Conservation (phyloP, 2,797 vertebrate species). For the Onychomys torridus region DNA sequence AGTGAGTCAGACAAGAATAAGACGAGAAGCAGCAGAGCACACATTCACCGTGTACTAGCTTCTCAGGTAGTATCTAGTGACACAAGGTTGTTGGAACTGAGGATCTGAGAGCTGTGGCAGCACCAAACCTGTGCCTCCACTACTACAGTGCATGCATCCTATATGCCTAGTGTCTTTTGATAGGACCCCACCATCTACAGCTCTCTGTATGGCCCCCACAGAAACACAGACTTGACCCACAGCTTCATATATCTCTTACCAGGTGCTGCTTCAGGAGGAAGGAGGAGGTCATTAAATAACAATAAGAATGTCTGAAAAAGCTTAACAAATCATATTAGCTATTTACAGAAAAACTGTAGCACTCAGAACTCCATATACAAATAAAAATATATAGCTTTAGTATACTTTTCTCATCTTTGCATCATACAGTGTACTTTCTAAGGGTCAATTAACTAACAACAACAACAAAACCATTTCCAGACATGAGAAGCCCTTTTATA, state of each 20-base stretch:
- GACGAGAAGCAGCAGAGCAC: background rate
- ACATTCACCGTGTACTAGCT: no score
- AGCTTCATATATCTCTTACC: background rate
- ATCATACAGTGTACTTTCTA: background rate
- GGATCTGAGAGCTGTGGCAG: no score
- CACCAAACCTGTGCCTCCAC: background rate
- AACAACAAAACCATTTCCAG: background rate
- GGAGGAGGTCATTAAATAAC: background rate
- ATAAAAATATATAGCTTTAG: background rate
- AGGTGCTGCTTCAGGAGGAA: background rate
- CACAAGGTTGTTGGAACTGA: background rate
- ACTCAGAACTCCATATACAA: background rate
- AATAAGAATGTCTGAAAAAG: background rate
- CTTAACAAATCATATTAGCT: background rate
- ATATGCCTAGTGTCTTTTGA: background rate
- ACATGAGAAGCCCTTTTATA: background rate
- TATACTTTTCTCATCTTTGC: background rate
- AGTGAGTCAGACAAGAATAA: background rate
- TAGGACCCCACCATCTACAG: background rate
- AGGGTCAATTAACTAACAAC: background rate
- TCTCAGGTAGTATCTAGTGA: background rate
- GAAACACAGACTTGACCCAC: background rate
- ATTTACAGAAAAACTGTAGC: background rate
- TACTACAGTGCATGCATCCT: no score
- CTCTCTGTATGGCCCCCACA: background rate